Evolutionary conservation across 2,888 invertebrate genomes (phyloP).

Genomic region (Ornithoptera alexandrae): DNA sequence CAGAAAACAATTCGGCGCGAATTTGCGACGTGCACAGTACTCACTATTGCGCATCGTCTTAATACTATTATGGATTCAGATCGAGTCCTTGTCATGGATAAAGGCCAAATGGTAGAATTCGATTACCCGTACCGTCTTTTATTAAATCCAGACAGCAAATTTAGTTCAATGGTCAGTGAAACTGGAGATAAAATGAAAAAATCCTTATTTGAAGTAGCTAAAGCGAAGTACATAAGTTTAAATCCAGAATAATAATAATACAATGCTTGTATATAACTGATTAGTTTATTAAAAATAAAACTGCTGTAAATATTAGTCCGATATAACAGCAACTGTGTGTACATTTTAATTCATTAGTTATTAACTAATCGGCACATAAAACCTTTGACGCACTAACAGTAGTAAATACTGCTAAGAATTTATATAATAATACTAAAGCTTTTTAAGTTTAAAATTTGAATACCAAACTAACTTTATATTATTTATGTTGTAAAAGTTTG

Average conservation of each 20-base stretch:
- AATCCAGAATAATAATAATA: constrained; percentile 35
- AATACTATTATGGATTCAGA: constrained; percentile 96
- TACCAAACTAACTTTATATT: too few species aligned
- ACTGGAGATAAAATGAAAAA: constrained; percentile 78
- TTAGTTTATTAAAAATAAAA: too few species aligned
- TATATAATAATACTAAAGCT: too few species aligned
- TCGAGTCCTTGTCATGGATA: constrained; percentile 91
- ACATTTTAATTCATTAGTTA: not conserved
- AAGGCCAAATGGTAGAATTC: constrained; percentile 86
- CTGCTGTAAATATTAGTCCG: too few species aligned
- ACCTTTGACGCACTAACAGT: not conserved
- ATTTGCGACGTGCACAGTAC: constrained; percentile 89
- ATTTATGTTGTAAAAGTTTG: too few species aligned
- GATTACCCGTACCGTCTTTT: constrained; percentile 84
- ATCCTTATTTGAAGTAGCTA: constrained; percentile 58
- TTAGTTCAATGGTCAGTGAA: constrained; percentile 84
- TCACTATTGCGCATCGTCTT: constrained; percentile 94
- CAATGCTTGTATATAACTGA: not conserved
- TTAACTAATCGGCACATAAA: not conserved
- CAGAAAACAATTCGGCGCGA: constrained; percentile 89
- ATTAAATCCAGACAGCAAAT: constrained; percentile 77
- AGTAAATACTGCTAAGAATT: too few species aligned
- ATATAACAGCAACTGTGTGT: not conserved
- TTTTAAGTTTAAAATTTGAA: not conserved
- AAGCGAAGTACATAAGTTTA: constrained; percentile 52